Base-by-base conservation (phyloP, 2,113 vertebrate genomes). In the Pollachius pollachius region DNA sequence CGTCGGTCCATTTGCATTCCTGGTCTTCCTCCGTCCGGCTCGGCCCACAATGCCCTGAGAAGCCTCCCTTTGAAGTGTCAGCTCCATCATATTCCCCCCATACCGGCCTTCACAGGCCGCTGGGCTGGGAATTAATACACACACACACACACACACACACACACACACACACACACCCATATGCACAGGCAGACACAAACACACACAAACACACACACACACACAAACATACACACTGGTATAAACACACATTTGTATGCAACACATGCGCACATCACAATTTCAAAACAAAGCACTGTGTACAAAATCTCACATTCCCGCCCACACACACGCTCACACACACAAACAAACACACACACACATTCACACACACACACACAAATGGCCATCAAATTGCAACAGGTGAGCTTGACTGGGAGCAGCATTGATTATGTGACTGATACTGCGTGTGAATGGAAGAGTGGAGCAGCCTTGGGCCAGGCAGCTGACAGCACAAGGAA, bases 101-200 rank as follows among this genome's bases (percentile, higher is more conserved):
- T 19, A 30, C 65, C 17, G 65, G 25, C 25, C 52, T 27, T 57
- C 52, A 65, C 30, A 57, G 65, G 64, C 18, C 62, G 17, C 65
- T 15, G 17, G 48, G 17, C 15, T 12, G 41, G 13, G 54, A n/a
- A 11, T 15, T 5, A 21, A 61, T 23, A 25, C 57, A 19, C 65
- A 68, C 41, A 68, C 23, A 34, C 54, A 61, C 34, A 17, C 76
- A 67, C 17, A 62, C 80, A 71, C 67, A 64, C 34, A 15, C 75
- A 67, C 17, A 62, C 27, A 17, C 76, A 67, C 16, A 62, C 80
- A 71, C 65, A 9, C 41, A 9, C 41, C 2, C 41, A 48, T 9
- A 48, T 11, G 37, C 41, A 48, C 41, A 48, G 9, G 12, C 41
- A 48, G 2, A 48, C 41, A 48, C 41, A 48, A 2, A 48, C 5